A percentile compares a stretch with the other conserved stretches of the same genome.
Evolutionary conservation across 2,113 vertebrate genomes (phyloP).

Genomic region (Alethe castanea): DNA sequence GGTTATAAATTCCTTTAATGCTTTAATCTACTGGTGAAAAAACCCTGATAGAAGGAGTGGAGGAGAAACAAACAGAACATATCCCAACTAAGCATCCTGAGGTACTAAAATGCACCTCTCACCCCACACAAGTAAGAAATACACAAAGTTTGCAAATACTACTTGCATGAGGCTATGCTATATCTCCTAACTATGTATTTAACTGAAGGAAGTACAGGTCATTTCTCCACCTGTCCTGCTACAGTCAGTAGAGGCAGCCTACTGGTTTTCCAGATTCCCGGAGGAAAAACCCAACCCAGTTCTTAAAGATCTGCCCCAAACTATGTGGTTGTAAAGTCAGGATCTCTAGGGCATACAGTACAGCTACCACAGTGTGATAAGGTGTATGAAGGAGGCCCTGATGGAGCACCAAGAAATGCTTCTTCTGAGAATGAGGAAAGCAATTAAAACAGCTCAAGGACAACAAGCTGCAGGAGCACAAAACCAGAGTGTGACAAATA

Average conservation of each 20-base stretch:
- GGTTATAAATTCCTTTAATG: slow-evolving; percentile 21
- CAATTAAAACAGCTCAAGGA: not conserved
- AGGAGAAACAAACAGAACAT: not conserved
- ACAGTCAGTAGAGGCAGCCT: fast-evolving
- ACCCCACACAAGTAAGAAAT: not conserved
- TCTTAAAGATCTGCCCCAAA: not conserved
- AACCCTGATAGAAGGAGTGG: not conserved
- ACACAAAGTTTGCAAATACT: not conserved
- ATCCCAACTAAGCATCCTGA: not conserved
- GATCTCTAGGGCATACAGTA: not conserved
- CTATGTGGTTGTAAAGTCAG: fast-evolving
- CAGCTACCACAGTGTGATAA: not conserved
- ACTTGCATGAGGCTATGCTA: not conserved
- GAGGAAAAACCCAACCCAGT: fast-evolving
- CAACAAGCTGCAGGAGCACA: not conserved
- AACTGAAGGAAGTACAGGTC: not conserved
- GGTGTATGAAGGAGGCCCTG: not conserved
- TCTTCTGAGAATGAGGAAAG: not conserved
- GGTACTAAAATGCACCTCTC: not conserved
- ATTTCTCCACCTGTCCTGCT: not conserved
- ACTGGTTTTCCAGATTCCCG: not conserved
- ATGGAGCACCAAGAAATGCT: not conserved
- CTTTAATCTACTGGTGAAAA: not conserved
- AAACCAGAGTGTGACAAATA: not conserved
- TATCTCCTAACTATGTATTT: not conserved